Percentiles rank a stretch among this genome's conserved stretches.
Evolutionary conservation across 2,888 invertebrate species (phyloP).

Genomic region (Keiferia lycopersicella): DNA sequence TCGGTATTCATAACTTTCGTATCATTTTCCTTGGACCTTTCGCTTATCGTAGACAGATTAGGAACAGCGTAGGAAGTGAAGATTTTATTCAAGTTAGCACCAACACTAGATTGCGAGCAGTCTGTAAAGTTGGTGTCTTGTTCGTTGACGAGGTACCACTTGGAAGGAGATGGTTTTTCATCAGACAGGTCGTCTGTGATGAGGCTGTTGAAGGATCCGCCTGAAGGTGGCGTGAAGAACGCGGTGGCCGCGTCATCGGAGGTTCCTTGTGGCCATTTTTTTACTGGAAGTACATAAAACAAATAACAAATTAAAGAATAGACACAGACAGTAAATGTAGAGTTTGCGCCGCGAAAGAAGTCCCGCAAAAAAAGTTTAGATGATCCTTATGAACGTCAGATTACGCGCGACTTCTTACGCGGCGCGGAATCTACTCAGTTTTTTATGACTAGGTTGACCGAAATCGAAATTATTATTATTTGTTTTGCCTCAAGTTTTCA

Average conservation of each 20-base stretch:
- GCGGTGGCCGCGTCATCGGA: constrained; percentile 33
- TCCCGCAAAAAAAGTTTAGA: no score
- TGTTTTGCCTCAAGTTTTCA: no score
- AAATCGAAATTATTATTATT: no score
- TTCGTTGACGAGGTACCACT: constrained; percentile 68
- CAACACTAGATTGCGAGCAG: constrained; percentile 33
- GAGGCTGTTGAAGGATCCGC: constrained; percentile 48
- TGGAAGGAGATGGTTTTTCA: constrained; percentile 38
- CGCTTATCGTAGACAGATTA: constrained; percentile 68
- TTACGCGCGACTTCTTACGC: no score
- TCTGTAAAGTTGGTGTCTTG: constrained; percentile 54
- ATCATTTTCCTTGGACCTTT: constrained; percentile 60
- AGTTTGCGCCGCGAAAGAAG: no score
- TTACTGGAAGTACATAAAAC: constrained; percentile 1
- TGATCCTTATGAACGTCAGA: no score
- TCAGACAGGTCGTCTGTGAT: constrained; percentile 69
- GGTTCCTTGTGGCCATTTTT: background rate
- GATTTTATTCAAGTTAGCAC: constrained; percentile 58
- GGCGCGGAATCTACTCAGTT: no score
- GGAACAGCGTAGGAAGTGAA: constrained; percentile 69
- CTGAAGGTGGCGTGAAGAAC: constrained; percentile 40
- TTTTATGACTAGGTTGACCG: no score
- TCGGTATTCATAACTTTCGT: constrained; percentile 42
- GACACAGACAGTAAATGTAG: no score
- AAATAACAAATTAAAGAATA: no score